Base-by-base conservation (phyloP, 2,797 vertebrate genomes). In the Poecilia wingei region DNA sequence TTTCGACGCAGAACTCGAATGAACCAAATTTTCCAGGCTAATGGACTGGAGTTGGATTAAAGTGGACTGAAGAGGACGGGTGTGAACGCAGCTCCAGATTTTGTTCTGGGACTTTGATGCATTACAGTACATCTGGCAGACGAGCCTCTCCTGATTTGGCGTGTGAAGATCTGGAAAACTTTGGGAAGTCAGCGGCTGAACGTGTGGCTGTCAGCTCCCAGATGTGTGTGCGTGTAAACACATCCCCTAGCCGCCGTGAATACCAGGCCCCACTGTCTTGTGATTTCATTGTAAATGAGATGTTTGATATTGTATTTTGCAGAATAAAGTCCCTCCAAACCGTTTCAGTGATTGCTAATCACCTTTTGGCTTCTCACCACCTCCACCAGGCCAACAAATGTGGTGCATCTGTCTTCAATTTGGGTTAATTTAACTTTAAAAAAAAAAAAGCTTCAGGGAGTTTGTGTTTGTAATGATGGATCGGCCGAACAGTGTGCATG, bases 161-260 rank as follows among this genome's bases (percentile, higher is more conserved):
- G 8, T 9, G 51, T 31, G 31, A 31, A 31, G n/a, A 68, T 76
- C 68, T 80, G 33, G 78, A 76, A 78, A 68, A 74, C 45, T 51
- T 47, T 66, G 79, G 4, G 71, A 2, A 43, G 57, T 64, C 82
- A 13, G 9, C 61, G n/a, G 76, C 2, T 36, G 83, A 28, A 71
- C 36, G 31, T 55, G 59, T 6, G 18, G 77, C 78, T 66, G 43
- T 64, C 84, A 75, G 77, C 61, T 83, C 83, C 83, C 88, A 85
- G 82, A 87, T 87, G 88, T 79, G 78, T 78, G 71, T 0, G 20
- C 3, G 77, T 78, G 77, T 82, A 86, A 85, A 77, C 57, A 73
- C 25, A 51, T 31, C 31, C 18, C 0, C 20, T 51, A 22, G 20
- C 51, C 51, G 0, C 51, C 14, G 22, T 25, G 22, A 25, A 25